Evolutionary conservation across 1,140 invertebrate genomes (phyloP), one percentile per base, ranked within the genome.

Genomic region (Zaprionus lachaisei): DNA sequence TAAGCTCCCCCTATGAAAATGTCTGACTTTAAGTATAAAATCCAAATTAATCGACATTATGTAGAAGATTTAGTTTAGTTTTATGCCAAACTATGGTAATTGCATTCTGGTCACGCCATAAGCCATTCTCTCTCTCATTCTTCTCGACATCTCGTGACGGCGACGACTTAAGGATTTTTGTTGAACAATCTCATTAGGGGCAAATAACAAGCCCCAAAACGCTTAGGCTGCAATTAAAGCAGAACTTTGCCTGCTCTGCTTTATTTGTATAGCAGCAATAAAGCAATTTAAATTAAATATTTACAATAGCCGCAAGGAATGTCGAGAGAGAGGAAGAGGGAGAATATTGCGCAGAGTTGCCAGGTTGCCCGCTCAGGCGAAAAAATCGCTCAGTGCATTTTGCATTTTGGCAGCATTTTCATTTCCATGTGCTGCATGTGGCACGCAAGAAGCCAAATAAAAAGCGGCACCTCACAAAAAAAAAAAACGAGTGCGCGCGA

Each of bases 391-490:
- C 47, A 51, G 47, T 66, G 22, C 63, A 66, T 51, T 66, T 66
- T 66, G 63, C 62, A 49, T 72, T 72, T 65, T 34, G 31, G 44
- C 44, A 41, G 47, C 38, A 47, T 61, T 63, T 79, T 67, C 41
- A 47, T 47, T 47, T 47, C 41, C 41, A 47, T 47, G 41, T 47
- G 76, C 62, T 89, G 83, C 84, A 87, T 87, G 83, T 89, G 84
- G 84, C 83, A 87, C 83, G 84, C 83, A 89, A 87, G 80, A 89
- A 78, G 73, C 78, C 80, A 89, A 47, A 83, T 83, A 83, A 87
- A 80, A 79, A 76, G 72, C 83, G 41, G n/a, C 41, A n/a, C 41
- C 41, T 47, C 2, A 68, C 76, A 81, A 76, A 81, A 79, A 79
- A 81, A 81, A 81, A 81, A 77, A 79, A 81, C 79, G 9, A 3